Percentiles rank a stretch among this genome's conserved stretches.
Evolutionary conservation across 2,888 invertebrate genomes (phyloP).

Genomic region (Cheilosia soror): DNA sequence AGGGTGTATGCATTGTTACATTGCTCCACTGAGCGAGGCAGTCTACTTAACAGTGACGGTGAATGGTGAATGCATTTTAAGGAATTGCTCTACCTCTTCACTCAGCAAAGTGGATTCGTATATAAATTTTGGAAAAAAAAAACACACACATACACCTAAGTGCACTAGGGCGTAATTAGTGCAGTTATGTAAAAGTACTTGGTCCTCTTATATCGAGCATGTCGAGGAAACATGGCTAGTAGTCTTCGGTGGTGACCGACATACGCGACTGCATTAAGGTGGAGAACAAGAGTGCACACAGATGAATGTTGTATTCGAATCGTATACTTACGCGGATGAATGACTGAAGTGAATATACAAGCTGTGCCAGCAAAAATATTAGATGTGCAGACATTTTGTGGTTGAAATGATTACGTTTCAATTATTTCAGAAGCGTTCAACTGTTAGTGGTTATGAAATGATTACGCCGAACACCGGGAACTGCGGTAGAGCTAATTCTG

Average conservation of each 20-base stretch:
- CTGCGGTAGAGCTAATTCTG: too few relatives aligned
- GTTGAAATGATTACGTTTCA: too few relatives aligned
- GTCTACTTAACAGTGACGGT: slow-evolving; percentile 49
- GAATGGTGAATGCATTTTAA: slow-evolving; percentile 46
- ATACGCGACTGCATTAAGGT: slow-evolving; percentile 48
- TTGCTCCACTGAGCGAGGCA: slow-evolving; percentile 10
- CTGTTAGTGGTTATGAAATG: too few relatives aligned
- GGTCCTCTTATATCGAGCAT: slow-evolving; percentile 11
- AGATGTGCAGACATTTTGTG: neutral
- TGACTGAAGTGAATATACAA: slow-evolving; percentile 45
- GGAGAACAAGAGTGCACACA: slow-evolving; percentile 30
- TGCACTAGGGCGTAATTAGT: slow-evolving; percentile 72
- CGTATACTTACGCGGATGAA: slow-evolving; percentile 63
- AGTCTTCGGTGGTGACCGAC: slow-evolving; percentile 27
- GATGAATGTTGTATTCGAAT: slow-evolving; percentile 54
- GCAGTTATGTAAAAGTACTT: slow-evolving; percentile 54
- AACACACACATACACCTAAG: slow-evolving; percentile 36
- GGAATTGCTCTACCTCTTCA: slow-evolving; percentile 15
- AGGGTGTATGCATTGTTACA: slow-evolving; percentile 56
- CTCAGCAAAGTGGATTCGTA: slow-evolving; percentile 55
- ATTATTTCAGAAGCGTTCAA: too few relatives aligned
- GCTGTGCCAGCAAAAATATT: slow-evolving; percentile 44
- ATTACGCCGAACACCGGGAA: too few relatives aligned
- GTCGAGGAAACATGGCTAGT: slow-evolving; percentile 21
- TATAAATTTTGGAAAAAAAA: slow-evolving; percentile 65